Percentiles rank a stretch among this genome's conserved stretches.
These are phyloP conservation scores for Cantharis rufa DNA, from an alignment of 2,888 invertebrate genomes.

Conservation along the genomic window DNA sequence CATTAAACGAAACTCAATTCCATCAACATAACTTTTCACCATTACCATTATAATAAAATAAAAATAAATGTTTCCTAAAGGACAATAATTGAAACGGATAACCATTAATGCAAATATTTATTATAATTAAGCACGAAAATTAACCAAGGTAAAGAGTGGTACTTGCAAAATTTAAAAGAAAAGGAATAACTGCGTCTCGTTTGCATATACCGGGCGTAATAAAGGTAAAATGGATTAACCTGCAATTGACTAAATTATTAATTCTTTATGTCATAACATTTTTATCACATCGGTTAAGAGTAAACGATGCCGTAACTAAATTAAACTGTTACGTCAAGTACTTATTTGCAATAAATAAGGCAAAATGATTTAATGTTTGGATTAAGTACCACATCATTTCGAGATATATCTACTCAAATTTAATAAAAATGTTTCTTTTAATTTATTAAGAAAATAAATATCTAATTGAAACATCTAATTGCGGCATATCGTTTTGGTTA, in stretches of 20 bases:
- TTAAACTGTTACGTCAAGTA: conserved; percentile 2
- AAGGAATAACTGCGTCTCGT: not conserved
- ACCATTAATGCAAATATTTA: not conserved
- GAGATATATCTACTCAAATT: not conserved
- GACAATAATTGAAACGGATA: conserved; percentile 13
- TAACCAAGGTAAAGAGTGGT: not conserved
- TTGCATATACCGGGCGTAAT: not conserved
- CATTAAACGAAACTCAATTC: conserved; percentile 12
- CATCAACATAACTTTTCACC: conserved; percentile 12
- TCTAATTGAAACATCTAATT: not conserved
- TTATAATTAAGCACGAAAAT: not conserved
- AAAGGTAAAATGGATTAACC: not conserved
- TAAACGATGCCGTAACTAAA: not conserved
- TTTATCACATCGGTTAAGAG: conserved; percentile 1
- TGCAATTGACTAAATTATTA: not conserved
- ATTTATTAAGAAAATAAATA: not conserved
- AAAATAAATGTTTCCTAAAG: conserved; percentile 4
- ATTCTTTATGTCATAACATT: conserved; percentile 1
- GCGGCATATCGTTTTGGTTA: not conserved
- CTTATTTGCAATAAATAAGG: conserved; percentile 1
- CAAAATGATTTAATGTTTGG: not conserved
- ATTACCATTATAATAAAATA: conserved; percentile 8
- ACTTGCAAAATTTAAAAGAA: not conserved
- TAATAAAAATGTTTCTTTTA: not conserved
- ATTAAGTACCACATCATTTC: not conserved